Conservation (phyloP, 2,113 vertebrate genomes). For the Syngnathus scovelli region DNA sequence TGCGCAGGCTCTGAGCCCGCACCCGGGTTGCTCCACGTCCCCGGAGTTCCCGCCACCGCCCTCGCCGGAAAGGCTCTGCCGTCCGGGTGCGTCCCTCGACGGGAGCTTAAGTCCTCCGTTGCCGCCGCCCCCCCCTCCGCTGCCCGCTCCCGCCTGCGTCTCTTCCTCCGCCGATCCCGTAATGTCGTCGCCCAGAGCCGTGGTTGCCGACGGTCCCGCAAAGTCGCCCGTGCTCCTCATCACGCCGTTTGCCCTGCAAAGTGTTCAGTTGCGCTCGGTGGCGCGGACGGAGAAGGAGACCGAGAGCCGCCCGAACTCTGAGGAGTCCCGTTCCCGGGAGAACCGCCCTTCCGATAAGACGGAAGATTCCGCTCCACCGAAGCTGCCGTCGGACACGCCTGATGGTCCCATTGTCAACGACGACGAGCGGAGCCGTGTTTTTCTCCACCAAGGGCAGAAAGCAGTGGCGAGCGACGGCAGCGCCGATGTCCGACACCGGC, state of each 20-base stretch:
- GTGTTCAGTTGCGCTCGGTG: conserved; percentile 84
- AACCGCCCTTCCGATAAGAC: conserved; percentile 25
- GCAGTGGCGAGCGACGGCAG: conserved; percentile 22
- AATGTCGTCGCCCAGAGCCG: conserved; percentile 60
- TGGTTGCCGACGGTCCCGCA: conserved; percentile 31
- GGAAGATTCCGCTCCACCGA: conserved; percentile 49
- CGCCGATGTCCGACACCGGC: conserved; percentile 77
- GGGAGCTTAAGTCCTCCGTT: conserved; percentile 60
- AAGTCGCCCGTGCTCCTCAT: conserved; percentile 79
- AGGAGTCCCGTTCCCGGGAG: conserved; percentile 54
- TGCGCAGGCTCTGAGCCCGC: conserved; percentile 5
- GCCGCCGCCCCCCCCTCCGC: conserved; percentile 50
- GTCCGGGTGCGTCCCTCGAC: conserved; percentile 57
- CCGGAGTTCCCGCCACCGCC: conserved; percentile 78
- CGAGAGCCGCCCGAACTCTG: conserved; percentile 35
- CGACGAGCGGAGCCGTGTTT: conserved; percentile 17
- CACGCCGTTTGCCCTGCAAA: conserved; percentile 83
- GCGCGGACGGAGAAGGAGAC: conserved; percentile 62
- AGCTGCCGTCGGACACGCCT: neutral
- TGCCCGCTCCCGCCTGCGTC: conserved; percentile 54
- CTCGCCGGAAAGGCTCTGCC: conserved; percentile 72
- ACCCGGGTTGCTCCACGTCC: conserved; percentile 62
- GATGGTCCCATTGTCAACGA: conserved; percentile 18
- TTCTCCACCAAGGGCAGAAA: conserved; percentile 21
- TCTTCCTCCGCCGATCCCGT: conserved; percentile 34